Evolutionary conservation across 2,797 vertebrate genomes (phyloP).

Genomic region (Eulemur coronatus): DNA sequence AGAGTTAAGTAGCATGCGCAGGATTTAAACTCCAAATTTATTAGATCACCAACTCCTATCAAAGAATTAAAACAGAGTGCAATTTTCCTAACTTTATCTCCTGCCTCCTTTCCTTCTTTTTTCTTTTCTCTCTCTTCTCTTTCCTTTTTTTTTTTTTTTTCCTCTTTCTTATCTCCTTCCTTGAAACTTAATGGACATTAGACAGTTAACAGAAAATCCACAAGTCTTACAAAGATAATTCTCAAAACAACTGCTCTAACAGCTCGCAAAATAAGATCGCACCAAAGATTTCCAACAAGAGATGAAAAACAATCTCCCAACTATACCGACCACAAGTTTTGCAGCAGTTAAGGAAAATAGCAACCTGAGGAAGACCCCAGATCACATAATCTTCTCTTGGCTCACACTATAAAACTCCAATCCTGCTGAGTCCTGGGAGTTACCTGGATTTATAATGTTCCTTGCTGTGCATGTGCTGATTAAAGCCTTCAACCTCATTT

Average conservation of each 20-base stretch:
- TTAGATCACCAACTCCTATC: background rate
- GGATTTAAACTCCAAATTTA: background rate
- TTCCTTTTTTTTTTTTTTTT: background rate
- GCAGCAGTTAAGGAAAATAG: background rate
- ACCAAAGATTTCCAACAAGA: background rate
- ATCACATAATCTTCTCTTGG: background rate
- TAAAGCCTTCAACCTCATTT: background rate
- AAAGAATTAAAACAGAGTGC: background rate
- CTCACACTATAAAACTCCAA: background rate
- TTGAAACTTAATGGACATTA: background rate
- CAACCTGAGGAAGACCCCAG: background rate
- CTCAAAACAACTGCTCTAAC: background rate
- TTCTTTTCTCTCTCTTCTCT: background rate
- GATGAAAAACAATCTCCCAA: background rate
- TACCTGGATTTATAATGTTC: background rate
- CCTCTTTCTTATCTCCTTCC: background rate
- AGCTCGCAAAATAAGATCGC: conserved; percentile 9
- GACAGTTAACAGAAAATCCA: background rate
- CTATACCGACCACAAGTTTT: background rate
- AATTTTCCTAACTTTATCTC: background rate
- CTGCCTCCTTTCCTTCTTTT: background rate
- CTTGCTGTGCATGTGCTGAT: background rate
- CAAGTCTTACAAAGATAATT: background rate
- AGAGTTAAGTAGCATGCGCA: background rate
- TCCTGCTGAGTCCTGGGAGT: background rate